Conservation (phyloP, 1,140 invertebrate species). For the Drosophila tristis region DNA sequence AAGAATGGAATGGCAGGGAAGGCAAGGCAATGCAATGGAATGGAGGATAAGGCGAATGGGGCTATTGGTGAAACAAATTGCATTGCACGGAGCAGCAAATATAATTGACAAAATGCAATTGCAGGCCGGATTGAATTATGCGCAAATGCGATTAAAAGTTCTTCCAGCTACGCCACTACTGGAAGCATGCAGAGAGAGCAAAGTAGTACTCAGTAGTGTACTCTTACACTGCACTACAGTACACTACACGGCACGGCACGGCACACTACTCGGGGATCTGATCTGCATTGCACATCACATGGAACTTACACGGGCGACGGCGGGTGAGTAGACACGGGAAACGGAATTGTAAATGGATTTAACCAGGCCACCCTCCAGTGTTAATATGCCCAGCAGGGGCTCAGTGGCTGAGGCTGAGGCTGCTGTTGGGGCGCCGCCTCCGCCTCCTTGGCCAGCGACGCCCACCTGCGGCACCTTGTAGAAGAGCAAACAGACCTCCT, state of each 20-base stretch:
- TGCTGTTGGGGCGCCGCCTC: neutral
- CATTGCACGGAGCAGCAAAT: slow-evolving; percentile 36
- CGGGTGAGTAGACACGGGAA: slow-evolving; percentile 83
- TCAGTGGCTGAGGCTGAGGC: slow-evolving; percentile 23
- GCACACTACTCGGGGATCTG: too few species aligned
- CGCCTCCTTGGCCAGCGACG: slow-evolving; percentile 16
- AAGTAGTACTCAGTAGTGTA: slow-evolving; percentile 9
- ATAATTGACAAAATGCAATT: slow-evolving; percentile 78
- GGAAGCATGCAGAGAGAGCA: slow-evolving; percentile 31
- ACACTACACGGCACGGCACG: neutral
- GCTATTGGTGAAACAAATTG: slow-evolving; percentile 53
- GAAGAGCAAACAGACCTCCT: slow-evolving; percentile 83
- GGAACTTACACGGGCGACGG: slow-evolving; percentile 69
- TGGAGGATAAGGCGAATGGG: slow-evolving; percentile 20
- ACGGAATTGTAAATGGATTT: slow-evolving; percentile 85
- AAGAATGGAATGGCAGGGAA: too few species aligned
- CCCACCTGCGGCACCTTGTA: slow-evolving; percentile 84
- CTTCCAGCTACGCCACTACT: slow-evolving; percentile 1
- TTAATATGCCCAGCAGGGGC: slow-evolving; percentile 80
- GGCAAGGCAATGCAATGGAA: too few species aligned
- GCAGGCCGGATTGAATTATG: slow-evolving; percentile 75
- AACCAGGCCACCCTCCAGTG: slow-evolving; percentile 83
- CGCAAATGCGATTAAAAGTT: slow-evolving; percentile 73
- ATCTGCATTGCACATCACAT: slow-evolving; percentile 1
- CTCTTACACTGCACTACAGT: slow-evolving; percentile 33